Conservation (phyloP, 2,113 vertebrate species). For the Mus spicilegus region DNA sequence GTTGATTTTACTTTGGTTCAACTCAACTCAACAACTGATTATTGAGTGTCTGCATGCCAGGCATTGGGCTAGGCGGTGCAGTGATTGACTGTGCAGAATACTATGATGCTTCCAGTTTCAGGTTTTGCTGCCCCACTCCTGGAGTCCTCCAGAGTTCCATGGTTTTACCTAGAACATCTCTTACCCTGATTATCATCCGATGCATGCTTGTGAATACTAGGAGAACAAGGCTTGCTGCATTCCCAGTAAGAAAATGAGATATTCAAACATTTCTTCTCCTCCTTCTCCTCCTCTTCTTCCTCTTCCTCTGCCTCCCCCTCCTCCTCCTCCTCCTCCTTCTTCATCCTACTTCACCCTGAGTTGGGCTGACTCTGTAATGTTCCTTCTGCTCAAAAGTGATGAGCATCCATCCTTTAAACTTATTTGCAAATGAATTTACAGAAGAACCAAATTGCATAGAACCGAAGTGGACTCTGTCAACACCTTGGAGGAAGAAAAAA, state of each 20-base stretch:
- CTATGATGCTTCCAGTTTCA: not conserved
- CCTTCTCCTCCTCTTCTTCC: too few relatives aligned
- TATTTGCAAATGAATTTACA: constrained; percentile 83
- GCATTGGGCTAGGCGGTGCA: too few relatives aligned
- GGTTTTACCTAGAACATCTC: rapidly evolving
- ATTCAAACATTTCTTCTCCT: not conserved
- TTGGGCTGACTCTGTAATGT: constrained; percentile 56
- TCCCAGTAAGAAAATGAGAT: constrained; percentile 13
- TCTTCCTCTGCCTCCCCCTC: not conserved
- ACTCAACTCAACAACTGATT: not conserved
- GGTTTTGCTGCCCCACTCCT: too few relatives aligned
- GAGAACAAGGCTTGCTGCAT: not conserved
- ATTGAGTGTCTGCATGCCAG: not conserved
- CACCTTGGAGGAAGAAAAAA: not conserved
- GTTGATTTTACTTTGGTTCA: not conserved
- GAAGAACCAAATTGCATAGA: constrained; percentile 71
- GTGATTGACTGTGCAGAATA: too few relatives aligned
- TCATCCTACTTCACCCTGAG: constrained; percentile 26
- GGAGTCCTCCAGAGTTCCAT: not conserved
- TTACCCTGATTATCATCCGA: not conserved
- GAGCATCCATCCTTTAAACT: constrained; percentile 62
- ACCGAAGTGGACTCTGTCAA: constrained; percentile 8
- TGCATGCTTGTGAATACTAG: not conserved
- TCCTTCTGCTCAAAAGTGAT: constrained; percentile 75
- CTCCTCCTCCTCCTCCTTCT: too few relatives aligned